A percentile compares a stretch with the other conserved stretches of the same genome.
Evolutionary conservation across 2,113 vertebrate genomes (phyloP).

Genomic region (Saguinus midas): DNA sequence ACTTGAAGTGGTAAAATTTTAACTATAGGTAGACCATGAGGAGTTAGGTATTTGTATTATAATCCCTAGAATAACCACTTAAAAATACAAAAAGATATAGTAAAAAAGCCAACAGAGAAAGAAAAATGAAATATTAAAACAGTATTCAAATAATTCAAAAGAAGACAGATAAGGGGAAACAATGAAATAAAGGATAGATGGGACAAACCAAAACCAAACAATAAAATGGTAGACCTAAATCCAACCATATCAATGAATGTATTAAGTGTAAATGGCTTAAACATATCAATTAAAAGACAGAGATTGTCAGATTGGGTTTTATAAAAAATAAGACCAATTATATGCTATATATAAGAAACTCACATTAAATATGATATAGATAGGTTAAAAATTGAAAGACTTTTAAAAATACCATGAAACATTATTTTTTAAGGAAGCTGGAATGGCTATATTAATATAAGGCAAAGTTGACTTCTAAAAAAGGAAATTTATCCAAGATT

Average conservation of each 20-base stretch:
- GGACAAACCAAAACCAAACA: background rate
- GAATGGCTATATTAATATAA: background rate
- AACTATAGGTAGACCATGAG: background rate
- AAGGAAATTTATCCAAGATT: background rate
- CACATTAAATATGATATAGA: background rate
- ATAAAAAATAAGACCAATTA: background rate
- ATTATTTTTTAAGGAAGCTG: background rate
- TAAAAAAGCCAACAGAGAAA: background rate
- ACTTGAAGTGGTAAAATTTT: background rate
- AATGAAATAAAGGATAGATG: background rate
- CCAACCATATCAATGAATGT: background rate
- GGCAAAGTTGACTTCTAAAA: background rate
- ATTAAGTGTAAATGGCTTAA: constrained; percentile 22
- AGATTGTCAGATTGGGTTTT: background rate
- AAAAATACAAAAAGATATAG: background rate
- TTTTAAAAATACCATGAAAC: background rate
- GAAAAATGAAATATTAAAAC: background rate
- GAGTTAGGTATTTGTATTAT: background rate
- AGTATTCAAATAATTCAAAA: constrained; percentile 14
- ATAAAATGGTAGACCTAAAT: background rate
- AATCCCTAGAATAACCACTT: background rate
- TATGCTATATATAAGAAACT: background rate
- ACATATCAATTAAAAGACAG: background rate
- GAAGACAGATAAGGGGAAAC: background rate
- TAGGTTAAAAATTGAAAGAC: background rate